Base-by-base conservation (phyloP, 2,113 vertebrate genomes). In the Ariopsis seemanni region DNA sequence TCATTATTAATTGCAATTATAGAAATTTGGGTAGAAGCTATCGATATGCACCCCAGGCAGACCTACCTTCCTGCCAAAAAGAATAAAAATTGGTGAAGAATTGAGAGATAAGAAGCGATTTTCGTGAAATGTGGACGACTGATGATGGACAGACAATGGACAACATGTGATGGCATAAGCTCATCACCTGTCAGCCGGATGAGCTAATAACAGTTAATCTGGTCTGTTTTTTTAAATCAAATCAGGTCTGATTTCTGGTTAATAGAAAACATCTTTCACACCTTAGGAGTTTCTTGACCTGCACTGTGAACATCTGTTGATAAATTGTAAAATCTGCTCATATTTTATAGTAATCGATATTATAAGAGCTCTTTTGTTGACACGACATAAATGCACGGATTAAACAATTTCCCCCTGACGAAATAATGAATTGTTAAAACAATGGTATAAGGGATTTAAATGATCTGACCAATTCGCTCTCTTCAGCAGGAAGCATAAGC, bases 401-500 rank as follows among this genome's bases (percentile, higher is more conserved):
- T 67, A n/a, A 69, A 69, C 58, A 0, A 67, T 27, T 67, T 67
- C n/a, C 27, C n/a, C 12, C 65, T 69, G 27, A 17, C 27, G 17
- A 30, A 69, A 15, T 14, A 69, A 27, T 30, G 9, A 11, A 12
- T 25, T 75, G 34, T 74, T 48, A 22, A 74, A 48, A 4, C 17
- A 74, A 25, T 1, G 4, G 9, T 52, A 5, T 75, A 75, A 78
- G 50, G 1, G 1, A 15, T 65, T 10, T 27, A n/a, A 53, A 82
- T 30, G 20, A n/a, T 53, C 22, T 83, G 55, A 79, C 18, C 5
- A 12, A 65, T 0, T 25, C 1, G 5, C 72, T 89, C 69, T 62
- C 84, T 91, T 94, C 92, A 89, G 94, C 95, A 99, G 98, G 95
- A 99, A 99, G 93, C 97, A 98, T 95, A 99, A 99, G 94, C 97